These are phyloP conservation scores for Camponotus pennsylvanicus DNA, from an alignment of 1,140 invertebrate genomes.

Conservation along the genomic window DNA sequence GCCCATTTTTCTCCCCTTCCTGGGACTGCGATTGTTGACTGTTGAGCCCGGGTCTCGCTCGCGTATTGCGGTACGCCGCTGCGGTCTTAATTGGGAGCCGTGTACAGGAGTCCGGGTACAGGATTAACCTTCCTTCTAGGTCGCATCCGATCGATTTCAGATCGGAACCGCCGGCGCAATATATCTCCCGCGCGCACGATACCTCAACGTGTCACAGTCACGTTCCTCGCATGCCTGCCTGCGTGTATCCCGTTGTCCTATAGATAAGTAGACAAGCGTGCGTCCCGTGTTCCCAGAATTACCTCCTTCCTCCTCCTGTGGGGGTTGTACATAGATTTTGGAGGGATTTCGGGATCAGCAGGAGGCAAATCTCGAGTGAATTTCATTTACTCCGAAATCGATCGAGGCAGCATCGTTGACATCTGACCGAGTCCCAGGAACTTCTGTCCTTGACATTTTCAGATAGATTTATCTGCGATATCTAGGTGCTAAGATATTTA, in stretches of 20 bases:
- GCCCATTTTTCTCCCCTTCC: slow-evolving; percentile 32
- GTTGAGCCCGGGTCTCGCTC: slow-evolving; percentile 21
- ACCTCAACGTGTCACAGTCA: slow-evolving; percentile 70
- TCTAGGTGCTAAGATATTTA: background rate
- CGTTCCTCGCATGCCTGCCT: slow-evolving; percentile 69
- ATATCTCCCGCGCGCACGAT: slow-evolving; percentile 62
- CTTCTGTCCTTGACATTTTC: no score
- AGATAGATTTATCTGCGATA: background rate
- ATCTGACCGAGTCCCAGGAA: no score
- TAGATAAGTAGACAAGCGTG: slow-evolving; percentile 59
- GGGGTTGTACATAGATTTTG: background rate
- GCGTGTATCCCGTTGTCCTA: slow-evolving; percentile 43
- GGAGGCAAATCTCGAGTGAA: background rate
- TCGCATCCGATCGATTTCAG: slow-evolving; percentile 69
- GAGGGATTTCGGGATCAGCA: background rate
- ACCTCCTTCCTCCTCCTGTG: slow-evolving; percentile 26
- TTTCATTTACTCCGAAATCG: background rate
- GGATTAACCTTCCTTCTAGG: slow-evolving; percentile 71
- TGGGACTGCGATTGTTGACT: slow-evolving; percentile 29
- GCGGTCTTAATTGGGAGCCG: slow-evolving; percentile 50
- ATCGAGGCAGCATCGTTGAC: no score
- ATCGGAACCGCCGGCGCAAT: slow-evolving; percentile 60
- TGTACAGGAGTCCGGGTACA: background rate
- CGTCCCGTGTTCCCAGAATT: slow-evolving; percentile 46
- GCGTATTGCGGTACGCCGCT: slow-evolving; percentile 51